Evolutionary conservation across 2,113 vertebrate genomes (phyloP).

Genomic region (Rhinopithecus roxellana): DNA sequence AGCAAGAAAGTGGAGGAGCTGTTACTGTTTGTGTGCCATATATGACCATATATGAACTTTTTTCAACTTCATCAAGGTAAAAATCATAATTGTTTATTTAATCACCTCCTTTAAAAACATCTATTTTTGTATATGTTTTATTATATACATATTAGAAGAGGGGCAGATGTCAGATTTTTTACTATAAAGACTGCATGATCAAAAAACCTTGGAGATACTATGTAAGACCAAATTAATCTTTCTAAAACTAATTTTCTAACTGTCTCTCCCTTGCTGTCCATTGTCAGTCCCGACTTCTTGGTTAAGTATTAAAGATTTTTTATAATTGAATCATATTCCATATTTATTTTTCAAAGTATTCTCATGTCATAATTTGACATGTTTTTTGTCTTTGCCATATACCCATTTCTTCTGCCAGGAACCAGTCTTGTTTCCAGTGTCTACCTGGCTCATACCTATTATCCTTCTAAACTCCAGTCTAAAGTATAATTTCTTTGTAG

Average conservation of each 20-base stretch:
- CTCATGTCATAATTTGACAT: background rate
- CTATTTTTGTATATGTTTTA: background rate
- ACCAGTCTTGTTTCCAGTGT: background rate
- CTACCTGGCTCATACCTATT: background rate
- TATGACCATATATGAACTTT: background rate
- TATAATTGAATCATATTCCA: background rate
- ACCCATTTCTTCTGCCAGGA: background rate
- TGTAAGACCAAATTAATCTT: background rate
- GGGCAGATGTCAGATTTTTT: background rate
- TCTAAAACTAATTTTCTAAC: background rate
- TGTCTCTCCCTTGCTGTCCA: background rate
- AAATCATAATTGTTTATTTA: background rate
- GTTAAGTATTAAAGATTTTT: background rate
- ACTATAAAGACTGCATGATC: background rate
- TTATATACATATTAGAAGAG: background rate
- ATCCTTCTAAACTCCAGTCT: background rate
- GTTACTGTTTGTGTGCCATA: background rate
- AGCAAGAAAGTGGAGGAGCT: background rate
- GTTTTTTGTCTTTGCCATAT: background rate
- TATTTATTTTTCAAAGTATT: background rate
- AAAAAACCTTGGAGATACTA: background rate
- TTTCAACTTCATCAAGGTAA: background rate
- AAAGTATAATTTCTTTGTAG: background rate
- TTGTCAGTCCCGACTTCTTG: background rate
- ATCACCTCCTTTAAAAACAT: background rate